phyloP scores from a whole-genome alignment of 2,888 invertebrate genomes.

The Crossocerus cetratus region DNA sequence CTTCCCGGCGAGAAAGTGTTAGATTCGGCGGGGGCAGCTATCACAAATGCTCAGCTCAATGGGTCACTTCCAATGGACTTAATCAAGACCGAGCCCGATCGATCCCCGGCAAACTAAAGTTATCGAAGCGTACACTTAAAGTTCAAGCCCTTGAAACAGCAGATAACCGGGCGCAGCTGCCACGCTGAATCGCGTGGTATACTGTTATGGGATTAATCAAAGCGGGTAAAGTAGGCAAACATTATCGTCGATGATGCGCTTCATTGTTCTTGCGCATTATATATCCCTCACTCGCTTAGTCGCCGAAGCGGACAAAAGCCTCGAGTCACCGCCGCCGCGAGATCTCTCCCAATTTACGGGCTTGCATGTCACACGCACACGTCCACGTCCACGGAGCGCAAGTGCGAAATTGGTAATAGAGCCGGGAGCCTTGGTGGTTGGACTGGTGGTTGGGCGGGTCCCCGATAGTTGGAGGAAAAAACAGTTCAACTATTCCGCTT shows the following conservation, averaged over 20 bases:
- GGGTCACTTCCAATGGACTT: neutral
- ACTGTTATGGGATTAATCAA: slow-evolving; percentile 49
- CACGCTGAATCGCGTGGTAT: slow-evolving; percentile 28
- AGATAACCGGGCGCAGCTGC: slow-evolving; percentile 62
- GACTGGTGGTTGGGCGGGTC: no score
- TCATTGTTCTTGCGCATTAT: slow-evolving; percentile 45
- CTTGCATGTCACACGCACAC: no score
- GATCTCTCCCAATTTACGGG: no score
- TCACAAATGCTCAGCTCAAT: no score
- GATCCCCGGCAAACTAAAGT: neutral
- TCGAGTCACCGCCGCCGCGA: no score
- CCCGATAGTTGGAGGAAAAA: no score
- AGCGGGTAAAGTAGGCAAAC: slow-evolving; percentile 46
- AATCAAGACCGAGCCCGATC: neutral
- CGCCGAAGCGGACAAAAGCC: slow-evolving; percentile 17
- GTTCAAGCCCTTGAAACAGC: slow-evolving; percentile 48
- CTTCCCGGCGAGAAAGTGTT: no score
- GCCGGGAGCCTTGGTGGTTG: no score
- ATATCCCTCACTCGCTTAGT: neutral
- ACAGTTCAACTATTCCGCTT: no score
- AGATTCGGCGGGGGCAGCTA: no score
- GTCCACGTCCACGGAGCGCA: no score
- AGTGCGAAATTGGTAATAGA: no score
- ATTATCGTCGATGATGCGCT: slow-evolving; percentile 41
- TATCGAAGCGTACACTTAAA: slow-evolving; percentile 8